These are phyloP conservation scores for Phasia obesa DNA, from an alignment of 2,888 invertebrate genomes.

Conservation along the genomic window DNA sequence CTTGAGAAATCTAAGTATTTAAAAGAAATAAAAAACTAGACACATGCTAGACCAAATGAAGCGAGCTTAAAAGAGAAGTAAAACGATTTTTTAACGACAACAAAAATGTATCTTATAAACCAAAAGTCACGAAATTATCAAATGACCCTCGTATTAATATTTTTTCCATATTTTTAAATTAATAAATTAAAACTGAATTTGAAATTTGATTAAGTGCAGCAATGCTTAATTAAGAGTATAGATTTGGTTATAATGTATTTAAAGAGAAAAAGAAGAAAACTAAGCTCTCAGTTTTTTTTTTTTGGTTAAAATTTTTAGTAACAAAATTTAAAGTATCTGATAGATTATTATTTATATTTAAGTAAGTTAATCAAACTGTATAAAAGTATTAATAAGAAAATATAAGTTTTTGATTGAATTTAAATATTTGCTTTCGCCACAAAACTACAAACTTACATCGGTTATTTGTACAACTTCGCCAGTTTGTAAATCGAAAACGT, in stretches of 20 bases:
- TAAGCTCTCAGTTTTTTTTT: neutral
- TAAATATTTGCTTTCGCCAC: neutral
- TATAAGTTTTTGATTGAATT: constrained; percentile 10
- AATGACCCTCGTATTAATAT: no score
- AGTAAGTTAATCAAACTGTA: neutral
- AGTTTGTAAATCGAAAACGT: constrained; percentile 92
- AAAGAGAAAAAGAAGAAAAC: neutral
- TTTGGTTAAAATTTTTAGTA: neutral
- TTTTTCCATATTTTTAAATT: neutral
- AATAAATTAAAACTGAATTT: neutral
- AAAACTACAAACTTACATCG: constrained; percentile 85
- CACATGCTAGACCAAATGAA: no score
- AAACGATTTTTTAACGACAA: no score
- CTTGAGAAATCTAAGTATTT: no score
- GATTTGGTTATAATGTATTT: constrained; percentile 36
- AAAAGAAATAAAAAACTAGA: no score
- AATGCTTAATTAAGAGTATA: constrained; percentile 20
- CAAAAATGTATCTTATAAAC: no score
- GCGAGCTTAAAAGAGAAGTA: no score
- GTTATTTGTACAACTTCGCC: constrained; percentile 93
- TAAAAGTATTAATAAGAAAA: neutral
- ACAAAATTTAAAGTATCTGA: neutral
- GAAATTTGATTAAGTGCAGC: constrained; percentile 30
- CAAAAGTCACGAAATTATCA: no score
- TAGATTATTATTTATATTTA: neutral